These are phyloP conservation scores for Hylaeus volcanicus DNA, from an alignment of 1,140 invertebrate species.

Conservation along the genomic window DNA sequence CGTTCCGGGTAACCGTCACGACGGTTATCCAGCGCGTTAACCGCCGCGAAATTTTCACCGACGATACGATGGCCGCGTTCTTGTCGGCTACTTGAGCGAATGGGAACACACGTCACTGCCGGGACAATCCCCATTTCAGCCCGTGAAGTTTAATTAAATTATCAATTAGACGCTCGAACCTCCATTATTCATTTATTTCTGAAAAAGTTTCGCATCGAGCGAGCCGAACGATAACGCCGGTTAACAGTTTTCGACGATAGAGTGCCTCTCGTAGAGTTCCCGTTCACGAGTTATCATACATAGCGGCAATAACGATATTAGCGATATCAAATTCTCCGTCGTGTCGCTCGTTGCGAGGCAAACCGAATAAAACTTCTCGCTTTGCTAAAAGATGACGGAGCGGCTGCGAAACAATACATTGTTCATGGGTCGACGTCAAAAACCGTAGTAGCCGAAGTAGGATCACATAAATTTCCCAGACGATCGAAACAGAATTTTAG, in stretches of 20 bases:
- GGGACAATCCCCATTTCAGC: not conserved
- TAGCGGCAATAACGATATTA: too few species aligned
- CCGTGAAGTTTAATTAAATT: too few species aligned
- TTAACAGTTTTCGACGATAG: too few species aligned
- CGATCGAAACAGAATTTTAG: constrained; percentile 49
- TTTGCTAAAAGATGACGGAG: constrained; percentile 3
- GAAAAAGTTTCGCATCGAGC: too few species aligned
- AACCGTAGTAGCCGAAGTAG: constrained; percentile 40
- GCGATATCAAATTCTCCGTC: too few species aligned
- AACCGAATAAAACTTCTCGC: too few species aligned
- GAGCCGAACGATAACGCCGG: too few species aligned
- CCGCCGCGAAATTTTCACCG: constrained; percentile 40
- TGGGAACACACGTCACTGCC: not conserved
- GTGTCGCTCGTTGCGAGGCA: too few species aligned
- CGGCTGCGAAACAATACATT: constrained; percentile 1
- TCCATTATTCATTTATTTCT: too few species aligned
- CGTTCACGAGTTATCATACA: too few species aligned
- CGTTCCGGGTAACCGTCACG: constrained; percentile 25
- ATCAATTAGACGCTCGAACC: too few species aligned
- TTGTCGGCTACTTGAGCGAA: not conserved
- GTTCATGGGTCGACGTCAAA: constrained; percentile 23
- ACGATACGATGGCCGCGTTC: constrained; percentile 5
- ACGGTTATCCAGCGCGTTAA: constrained; percentile 41
- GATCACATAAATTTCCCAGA: constrained; percentile 52
- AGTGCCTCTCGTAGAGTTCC: too few species aligned